Conservation (phyloP, 2,113 vertebrate species). For the Lipotes vexillifer region DNA sequence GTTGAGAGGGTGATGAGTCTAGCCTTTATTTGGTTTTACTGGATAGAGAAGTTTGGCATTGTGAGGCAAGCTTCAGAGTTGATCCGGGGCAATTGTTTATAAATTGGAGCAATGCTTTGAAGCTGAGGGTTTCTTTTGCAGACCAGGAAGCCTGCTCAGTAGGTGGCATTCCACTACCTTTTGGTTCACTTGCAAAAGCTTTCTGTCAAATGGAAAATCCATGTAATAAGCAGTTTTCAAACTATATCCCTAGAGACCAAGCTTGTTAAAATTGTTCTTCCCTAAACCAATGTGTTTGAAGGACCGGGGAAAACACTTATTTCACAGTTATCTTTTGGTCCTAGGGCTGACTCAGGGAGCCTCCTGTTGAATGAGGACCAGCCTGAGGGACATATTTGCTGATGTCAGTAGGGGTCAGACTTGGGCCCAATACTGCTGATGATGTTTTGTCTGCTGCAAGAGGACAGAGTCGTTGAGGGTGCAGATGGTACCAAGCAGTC, state of each 20-base stretch:
- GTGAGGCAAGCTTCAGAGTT: background rate
- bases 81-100: background rate
- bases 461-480: background rate
- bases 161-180: background rate
- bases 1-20: background rate
- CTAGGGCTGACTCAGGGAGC: background rate
- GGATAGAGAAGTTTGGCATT: background rate
- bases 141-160: background rate
- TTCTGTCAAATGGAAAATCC: conserved; percentile 12
- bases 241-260: background rate
- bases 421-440: background rate
- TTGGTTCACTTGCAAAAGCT: conserved; percentile 15
- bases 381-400: background rate
- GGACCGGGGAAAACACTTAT: background rate
- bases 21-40: background rate
- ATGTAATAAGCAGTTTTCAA: conserved; percentile 42
- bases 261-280: conserved; percentile 37
- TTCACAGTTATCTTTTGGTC: background rate
- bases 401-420: background rate
- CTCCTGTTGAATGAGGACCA: background rate
- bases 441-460: background rate
- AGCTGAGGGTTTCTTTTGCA: background rate
- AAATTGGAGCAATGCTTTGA: background rate
- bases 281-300: conserved; percentile 32
- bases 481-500: background rate